Base-by-base conservation (phyloP, 2,888 invertebrate genomes). In the Boloria selene region DNA sequence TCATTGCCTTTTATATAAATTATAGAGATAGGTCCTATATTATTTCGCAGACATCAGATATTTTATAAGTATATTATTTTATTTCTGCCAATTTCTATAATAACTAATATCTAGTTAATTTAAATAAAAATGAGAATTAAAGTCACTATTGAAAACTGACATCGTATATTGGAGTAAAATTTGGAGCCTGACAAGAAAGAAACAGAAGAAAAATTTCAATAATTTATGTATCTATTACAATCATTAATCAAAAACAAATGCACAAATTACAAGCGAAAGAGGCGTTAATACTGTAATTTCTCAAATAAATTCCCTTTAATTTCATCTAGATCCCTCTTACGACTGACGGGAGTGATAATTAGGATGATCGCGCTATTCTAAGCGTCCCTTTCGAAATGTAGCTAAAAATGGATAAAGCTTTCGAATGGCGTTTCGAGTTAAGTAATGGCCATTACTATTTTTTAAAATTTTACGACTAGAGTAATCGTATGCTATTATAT, bases 341-440 rank as follows among this genome's bases (percentile, higher is more conserved):
- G 79, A 82, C 80, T 81, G 87, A 85, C 87, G 82, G 84, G 84
- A 85, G 85, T 75, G 91, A 88, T 90, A 90, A 90, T 87, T 88
- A 87, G 88, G 84, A 80, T 79, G 85, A 84, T 87, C 82, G 81
- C 77, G 87, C 88, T 90, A 90, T 91, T 89, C 82, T 75, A 82
- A 77, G 85, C 78, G 73, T 68, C 70, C 87, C 85, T 83, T 38
- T 84, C 84, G 1, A 59, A 31, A 81, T 66, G 68, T 72, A 76
- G 78, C 90, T 90, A 89, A 90, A 90, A 90, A 89, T 90, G 88
- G 89, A 86, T 80, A 85, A 88, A 90, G 90, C 90, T 86, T 84
- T 89, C 87, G 87, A 87, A 86, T 77, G 74, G 49, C 17, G 7
- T 49, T 59, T 31, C 14, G 49, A 50, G 59, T 49, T 38, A 18